Evolutionary conservation across 1,140 invertebrate species (phyloP), one percentile per base, ranked within the genome.

Genomic region (Drosophila azteca): DNA sequence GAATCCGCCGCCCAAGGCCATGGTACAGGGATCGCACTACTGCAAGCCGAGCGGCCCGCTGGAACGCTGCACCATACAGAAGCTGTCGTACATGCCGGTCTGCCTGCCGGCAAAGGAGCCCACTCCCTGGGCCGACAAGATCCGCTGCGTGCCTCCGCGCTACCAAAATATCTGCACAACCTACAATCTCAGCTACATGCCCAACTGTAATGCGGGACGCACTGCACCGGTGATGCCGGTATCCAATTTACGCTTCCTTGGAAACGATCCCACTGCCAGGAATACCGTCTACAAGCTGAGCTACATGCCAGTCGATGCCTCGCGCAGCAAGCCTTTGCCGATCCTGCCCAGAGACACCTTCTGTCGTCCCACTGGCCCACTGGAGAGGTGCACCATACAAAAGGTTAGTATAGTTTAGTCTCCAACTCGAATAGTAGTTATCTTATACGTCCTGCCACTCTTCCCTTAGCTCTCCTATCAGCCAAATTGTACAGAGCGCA

Each of bases 31-130:
- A 0, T 91, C 92, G 6, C 90, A 91, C 46, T 93, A 91, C 44
- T 89, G 89, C 68, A 92, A 92, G 29, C 91, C 93, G 0, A 74
- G 90, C 0, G 91, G 92, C 3, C 90, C 90, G 0, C 76, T 82
- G 53, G 90, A 91, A 43, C 83, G 80, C 13, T 90, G 88, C 66
- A 95, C 94, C 5, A 92, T 94, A 0, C 93, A 94, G 58, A 94
- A 93, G 76, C 92, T 94, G 78, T 94, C 94, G 59, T 95, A 93
- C 55, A 92, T 93, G 83, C 94, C 94, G 5, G 92, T 93, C 41
- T 93, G 93, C 62, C 83, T 90, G 54, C 89, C 92, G 1, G 66
- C 90, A 49, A 93, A 92, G 48, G 93, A 93, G 67, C 89, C 90
- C 1, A 92, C 92, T 13, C 93, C 93, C 3, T 94, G 93, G 93